These are phyloP conservation scores for Triplophysa tibetana DNA, from an alignment of 2,113 vertebrate genomes.

Conservation along the genomic window DNA sequence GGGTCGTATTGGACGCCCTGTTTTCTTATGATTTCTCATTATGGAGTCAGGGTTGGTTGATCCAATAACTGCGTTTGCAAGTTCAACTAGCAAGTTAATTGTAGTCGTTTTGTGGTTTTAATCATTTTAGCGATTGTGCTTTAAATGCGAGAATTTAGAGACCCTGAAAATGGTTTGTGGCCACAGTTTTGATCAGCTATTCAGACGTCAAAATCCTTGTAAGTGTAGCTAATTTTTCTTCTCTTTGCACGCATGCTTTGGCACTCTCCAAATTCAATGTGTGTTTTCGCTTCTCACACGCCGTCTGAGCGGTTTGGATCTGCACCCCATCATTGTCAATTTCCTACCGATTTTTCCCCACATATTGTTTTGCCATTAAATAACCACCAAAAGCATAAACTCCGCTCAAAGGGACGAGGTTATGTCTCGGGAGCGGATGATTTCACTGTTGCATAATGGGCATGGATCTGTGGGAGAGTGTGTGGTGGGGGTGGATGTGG, in stretches of 20 bases:
- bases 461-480: conserved; percentile 2
- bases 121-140: no score
- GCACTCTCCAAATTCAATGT: background rate
- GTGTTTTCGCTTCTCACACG: conserved; percentile 8
- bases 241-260: background rate
- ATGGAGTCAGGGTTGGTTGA: no score
- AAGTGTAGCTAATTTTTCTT: background rate
- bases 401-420: conserved; percentile 33
- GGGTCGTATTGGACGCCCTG: background rate
- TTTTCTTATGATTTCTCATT: background rate
- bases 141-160: no score
- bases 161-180: no score
- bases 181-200: no score
- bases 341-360: conserved; percentile 12
- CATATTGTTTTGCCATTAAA: conserved; percentile 43
- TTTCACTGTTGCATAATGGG: conserved; percentile 21
- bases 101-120: no score
- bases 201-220: background rate
- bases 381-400: conserved; percentile 41
- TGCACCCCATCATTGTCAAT: conserved; percentile 1
- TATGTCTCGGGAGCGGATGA: conserved; percentile 26
- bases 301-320: background rate
- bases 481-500: conserved; percentile 36
- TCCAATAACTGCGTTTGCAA: no score
- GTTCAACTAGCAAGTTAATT: background rate